Evolutionary conservation across 1,140 invertebrate genomes (phyloP).

Genomic region (Pentalonia nigronervosa): DNA sequence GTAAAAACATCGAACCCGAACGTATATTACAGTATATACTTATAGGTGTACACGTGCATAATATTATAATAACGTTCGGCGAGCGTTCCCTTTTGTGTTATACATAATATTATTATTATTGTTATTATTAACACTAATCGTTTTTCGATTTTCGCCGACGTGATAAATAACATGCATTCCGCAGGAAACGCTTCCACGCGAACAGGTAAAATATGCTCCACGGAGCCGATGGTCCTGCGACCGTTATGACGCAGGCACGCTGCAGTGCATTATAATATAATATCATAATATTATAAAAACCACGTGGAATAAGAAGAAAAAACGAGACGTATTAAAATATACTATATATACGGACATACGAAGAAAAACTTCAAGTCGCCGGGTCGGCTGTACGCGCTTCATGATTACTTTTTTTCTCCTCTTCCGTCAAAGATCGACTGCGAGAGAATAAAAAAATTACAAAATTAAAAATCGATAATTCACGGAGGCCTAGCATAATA

Average conservation of each 20-base stretch:
- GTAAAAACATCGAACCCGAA: neutral
- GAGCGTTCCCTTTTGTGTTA: neutral
- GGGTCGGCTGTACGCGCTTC: neutral
- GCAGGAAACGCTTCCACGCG: neutral
- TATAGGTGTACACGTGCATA: neutral
- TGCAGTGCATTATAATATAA: neutral
- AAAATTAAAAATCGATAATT: conserved; percentile 50
- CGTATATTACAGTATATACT: neutral
- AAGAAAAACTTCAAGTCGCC: neutral
- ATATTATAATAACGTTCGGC: neutral
- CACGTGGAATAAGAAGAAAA: neutral
- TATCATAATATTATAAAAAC: neutral
- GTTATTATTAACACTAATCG: conserved; percentile 19
- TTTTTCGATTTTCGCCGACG: conserved; percentile 6
- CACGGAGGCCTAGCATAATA: neutral
- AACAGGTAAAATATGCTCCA: neutral
- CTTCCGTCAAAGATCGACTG: neutral
- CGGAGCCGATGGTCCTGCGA: no score
- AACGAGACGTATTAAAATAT: neutral
- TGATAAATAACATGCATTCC: conserved; percentile 14
- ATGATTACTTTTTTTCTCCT: neutral
- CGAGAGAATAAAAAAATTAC: neutral
- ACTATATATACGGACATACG: no score
- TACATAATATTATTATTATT: neutral
- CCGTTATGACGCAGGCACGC: neutral